Base-by-base conservation (phyloP, 2,113 vertebrate species). In the Macroglossus sobrinus region DNA sequence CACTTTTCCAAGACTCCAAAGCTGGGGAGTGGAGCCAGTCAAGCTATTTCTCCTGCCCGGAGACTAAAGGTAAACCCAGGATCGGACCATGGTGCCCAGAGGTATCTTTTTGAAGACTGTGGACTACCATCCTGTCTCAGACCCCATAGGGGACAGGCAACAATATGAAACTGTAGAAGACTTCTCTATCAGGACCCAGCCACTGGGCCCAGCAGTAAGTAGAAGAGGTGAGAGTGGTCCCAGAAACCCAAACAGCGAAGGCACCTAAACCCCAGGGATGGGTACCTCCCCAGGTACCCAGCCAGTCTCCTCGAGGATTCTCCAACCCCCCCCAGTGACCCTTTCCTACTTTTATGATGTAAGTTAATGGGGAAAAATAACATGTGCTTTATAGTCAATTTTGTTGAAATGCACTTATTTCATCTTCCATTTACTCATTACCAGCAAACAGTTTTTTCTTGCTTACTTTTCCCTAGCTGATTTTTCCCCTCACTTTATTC, bases 351-450 rank as follows among this genome's bases (percentile, higher is more conserved):
- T 97, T 75, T 43, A 71, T 53, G 68, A 95, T 79, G 14, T 74
- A 94, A 95, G 55, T 71, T 86, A 96, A 86, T 84, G 63, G 80
- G 45, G 38, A 43, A 75, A 96, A 97, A 96, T 45, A 94, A 66
- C 80, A 81, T 24, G 78, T 89, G 87, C 33, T 75, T 96, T 95
- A 75, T 26, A 88, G 87, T 15, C 92, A 96, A 92, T 94, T 93
- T 84, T 93, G 92, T 71, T 87, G 84, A 92, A 89, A 90, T 71
- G 92, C 89, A 97, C 94, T 97, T 95, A 96, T 93, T 95, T 94
- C 57, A 81, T 91, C 72, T 94, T 85, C 89, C 87, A 59, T 95
- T 94, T 95, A 35, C 40, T 93, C 75, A 90, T 95, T 85, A 96
- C 53, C 66, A 97, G 89, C 93, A 89, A 90, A 79, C 59, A 86